Percentiles rank a stretch among this genome's conserved stretches.
These are phyloP conservation scores for Meloidogyne floridensis DNA, from an alignment of 1,140 invertebrate species.

Conservation along the genomic window DNA sequence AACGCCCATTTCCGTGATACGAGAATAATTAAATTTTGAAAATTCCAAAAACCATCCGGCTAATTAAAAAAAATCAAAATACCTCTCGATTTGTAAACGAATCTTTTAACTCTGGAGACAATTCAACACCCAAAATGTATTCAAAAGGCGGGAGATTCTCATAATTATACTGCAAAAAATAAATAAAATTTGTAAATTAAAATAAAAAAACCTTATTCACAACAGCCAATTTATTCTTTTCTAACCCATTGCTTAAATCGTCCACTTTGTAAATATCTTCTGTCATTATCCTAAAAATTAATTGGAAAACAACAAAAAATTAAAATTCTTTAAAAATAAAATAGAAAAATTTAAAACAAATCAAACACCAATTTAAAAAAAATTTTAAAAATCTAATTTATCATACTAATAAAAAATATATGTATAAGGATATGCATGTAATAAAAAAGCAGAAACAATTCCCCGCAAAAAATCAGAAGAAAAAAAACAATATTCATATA, in stretches of 20 bases:
- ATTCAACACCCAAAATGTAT: constrained; percentile 5
- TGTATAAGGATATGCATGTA: too few relatives aligned
- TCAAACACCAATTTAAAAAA: too few relatives aligned
- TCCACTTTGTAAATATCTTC: neutral
- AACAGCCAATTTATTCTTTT: constrained; percentile 10
- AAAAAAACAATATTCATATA: too few relatives aligned
- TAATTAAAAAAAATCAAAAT: neutral
- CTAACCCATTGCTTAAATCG: constrained; percentile 27
- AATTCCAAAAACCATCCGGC: too few relatives aligned
- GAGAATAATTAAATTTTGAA: neutral
- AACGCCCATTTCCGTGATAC: too few relatives aligned
- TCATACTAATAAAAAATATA: too few relatives aligned
- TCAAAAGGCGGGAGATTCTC: constrained; percentile 22
- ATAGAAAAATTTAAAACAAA: too few relatives aligned
- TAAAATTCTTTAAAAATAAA: too few relatives aligned
- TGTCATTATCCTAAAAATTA: neutral
- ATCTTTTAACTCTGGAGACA: neutral
- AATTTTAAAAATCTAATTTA: too few relatives aligned
- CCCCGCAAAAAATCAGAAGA: too few relatives aligned
- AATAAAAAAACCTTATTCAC: constrained; percentile 14
- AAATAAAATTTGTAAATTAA: neutral
- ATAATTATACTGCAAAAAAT: constrained; percentile 15
- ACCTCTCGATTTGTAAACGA: neutral
- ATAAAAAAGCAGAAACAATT: too few relatives aligned
- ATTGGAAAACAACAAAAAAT: neutral